Conservation (phyloP, 2,888 invertebrate species). For the Pyrgus malvae region DNA sequence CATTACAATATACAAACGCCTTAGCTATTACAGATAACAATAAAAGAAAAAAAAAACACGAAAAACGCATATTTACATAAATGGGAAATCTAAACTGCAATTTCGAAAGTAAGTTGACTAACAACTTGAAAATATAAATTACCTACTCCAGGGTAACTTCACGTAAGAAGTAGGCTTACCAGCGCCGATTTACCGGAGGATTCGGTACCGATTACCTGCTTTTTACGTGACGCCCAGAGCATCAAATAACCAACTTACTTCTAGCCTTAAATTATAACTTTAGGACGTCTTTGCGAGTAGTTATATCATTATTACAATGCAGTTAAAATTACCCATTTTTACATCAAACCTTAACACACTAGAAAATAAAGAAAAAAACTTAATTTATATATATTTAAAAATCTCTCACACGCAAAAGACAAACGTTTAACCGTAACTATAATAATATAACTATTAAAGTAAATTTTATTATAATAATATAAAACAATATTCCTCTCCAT, state of each 20-base stretch:
- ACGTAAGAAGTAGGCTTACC: neutral
- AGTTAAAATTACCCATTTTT: constrained; percentile 18
- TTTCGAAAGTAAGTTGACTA: neutral
- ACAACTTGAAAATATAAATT: constrained; percentile 2
- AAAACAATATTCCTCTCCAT: neutral
- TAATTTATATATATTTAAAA: constrained; percentile 14
- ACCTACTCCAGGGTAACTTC: neutral
- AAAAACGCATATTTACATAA: constrained; percentile 38
- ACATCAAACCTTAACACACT: constrained; percentile 18
- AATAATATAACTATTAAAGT: constrained; percentile 14
- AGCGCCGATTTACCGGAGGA: too few species aligned
- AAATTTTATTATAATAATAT: constrained; percentile 14
- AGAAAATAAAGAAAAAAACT: constrained; percentile 8
- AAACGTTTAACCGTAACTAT: constrained; percentile 11
- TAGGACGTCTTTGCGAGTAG: constrained; percentile 11
- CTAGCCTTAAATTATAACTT: neutral
- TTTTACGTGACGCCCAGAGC: too few species aligned
- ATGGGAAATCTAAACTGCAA: constrained; percentile 32
- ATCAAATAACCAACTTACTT: neutral
- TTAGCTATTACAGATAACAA: constrained; percentile 36
- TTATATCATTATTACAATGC: neutral
- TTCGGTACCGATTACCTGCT: too few species aligned
- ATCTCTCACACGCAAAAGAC: constrained; percentile 14
- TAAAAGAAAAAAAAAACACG: constrained; percentile 34
- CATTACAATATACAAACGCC: constrained; percentile 45